Base-by-base conservation (phyloP, 2,888 invertebrate species). In the Pachycephus smyrnensis region DNA sequence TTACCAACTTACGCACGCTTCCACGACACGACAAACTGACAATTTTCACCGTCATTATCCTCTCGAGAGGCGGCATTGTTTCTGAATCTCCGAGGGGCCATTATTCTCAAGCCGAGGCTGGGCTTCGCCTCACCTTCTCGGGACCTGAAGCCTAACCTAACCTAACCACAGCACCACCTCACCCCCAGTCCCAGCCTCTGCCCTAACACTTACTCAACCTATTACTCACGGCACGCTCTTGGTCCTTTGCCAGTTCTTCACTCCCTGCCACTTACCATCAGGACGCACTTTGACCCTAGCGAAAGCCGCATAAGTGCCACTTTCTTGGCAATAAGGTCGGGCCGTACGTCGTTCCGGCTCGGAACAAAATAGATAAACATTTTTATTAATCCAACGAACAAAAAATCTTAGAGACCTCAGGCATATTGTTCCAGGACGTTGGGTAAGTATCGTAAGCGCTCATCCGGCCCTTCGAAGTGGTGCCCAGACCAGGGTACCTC, bases 31-130 rank as follows among this genome's bases (percentile, higher is more conserved):
- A 88, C 88, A 87, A 87, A 88, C 87, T 86, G 84, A 88, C 86
- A 87, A 87, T 86, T 87, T 88, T 86, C 84, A 82, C 80, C 86
- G 79, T 83, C 86, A 86, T 88, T 88, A 88, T 88, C 86, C 85
- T 82, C 88, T 85, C 83, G 83, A 84, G 84, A 79, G 79, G 68
- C 78, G 78, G 81, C 82, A 87, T 88, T 88, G 87, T 88, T 88
- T 88, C 87, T 86, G 79, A 55, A 83, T 84, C 87, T 84, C 83
- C 79, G 77, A 81, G 83, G 86, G 82, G 82, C 84, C 86, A 84
- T 85, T 84, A 81, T 80, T 78, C 33, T 80, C 83, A 81, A 31
- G 71, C n/a, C 71, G 23, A 55, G 23, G 55, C 55, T 55, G 55
- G 55, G 32, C 32, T 71, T 71, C 71, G 71, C 33, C 30, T 33